Conservation (phyloP, 2,888 invertebrate genomes). For the Timema cristinae region DNA sequence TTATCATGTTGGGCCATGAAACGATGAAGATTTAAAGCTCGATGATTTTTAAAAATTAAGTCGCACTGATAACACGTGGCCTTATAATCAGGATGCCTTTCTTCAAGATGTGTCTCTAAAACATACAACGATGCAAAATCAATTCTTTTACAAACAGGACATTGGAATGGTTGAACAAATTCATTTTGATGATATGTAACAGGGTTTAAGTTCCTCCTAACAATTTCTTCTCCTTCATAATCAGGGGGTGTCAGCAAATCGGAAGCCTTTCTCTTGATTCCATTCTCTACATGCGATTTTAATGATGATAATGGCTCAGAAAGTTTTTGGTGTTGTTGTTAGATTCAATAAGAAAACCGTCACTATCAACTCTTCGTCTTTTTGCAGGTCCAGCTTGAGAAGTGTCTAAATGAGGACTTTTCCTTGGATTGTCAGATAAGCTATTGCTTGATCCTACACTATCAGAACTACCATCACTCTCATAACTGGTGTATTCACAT, state of each 20-base stretch:
- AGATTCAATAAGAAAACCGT: constrained; percentile 16
- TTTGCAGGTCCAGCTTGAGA: constrained; percentile 34
- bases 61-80: constrained; percentile 71
- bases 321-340: constrained; percentile 6
- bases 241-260: constrained; percentile 35
- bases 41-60: constrained; percentile 67
- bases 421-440: constrained; percentile 14
- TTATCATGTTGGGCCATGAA: constrained; percentile 54
- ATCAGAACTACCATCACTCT: constrained; percentile 33
- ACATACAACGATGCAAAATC: constrained; percentile 57
- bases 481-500: constrained; percentile 32
- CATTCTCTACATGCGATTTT: constrained; percentile 39
- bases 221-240: constrained; percentile 41
- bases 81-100: constrained; percentile 60
- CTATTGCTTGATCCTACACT: constrained; percentile 39
- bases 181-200: constrained; percentile 15
- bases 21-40: constrained; percentile 66
- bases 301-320: neutral
- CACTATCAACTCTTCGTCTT: constrained; percentile 20
- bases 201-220: constrained; percentile 34
- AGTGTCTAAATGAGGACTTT: constrained; percentile 37
- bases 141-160: constrained; percentile 59
- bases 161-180: constrained; percentile 41
- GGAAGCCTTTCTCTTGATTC: constrained; percentile 44
- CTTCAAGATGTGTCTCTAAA: constrained; percentile 62